Base-by-base conservation (phyloP, 2,888 invertebrate species). In the Notodonta dromedarius region DNA sequence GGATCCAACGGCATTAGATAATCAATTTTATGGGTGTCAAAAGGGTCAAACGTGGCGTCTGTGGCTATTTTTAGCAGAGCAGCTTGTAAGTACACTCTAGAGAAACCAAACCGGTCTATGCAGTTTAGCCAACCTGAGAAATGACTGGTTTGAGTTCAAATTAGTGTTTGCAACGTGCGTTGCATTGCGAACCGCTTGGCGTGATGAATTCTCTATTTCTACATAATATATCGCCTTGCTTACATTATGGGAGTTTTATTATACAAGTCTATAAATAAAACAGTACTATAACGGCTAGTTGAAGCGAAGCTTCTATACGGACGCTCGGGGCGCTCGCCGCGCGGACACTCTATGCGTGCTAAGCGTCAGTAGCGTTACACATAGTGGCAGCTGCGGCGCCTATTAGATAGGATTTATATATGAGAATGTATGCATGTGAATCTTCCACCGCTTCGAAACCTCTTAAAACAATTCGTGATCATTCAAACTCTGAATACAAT, bases 1-100 rank as follows among this genome's bases (percentile, higher is more conserved):
- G n/a, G 53, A 53, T 53, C 0, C 53, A 35, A 53, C 53, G 3
- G 40, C 14, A 14, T 55, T 40, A 55, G 55, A 55, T 55, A 55
- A 40, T 14, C 1, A 40, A 55, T 40, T 55, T 40, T 55, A 40
- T 55, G 55, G 32, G 6, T 52, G 35, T 5, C 35, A 7, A 6
- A 7, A 35, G 35, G 35, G 52, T 32, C 52, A 12, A 52, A 32
- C 16, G 6, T 14, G 39, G 39, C 14, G 12, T 55, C 14, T 2
- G 6, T 4, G 11, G 55, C 40, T 55, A 55, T 55, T 55, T 55
- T 55, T 55, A 55, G 55, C 40, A 4, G 14, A 6, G 16, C 40
- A 40, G 40, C 55, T 5, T 35, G 53, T 50, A 50, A 9, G n/a
- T 42, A 7, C 4, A 42, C n/a, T 50, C 32, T 32, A 52, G 52